Evolutionary conservation across 2,113 vertebrate species (phyloP).

Genomic region (Channa maculata): DNA sequence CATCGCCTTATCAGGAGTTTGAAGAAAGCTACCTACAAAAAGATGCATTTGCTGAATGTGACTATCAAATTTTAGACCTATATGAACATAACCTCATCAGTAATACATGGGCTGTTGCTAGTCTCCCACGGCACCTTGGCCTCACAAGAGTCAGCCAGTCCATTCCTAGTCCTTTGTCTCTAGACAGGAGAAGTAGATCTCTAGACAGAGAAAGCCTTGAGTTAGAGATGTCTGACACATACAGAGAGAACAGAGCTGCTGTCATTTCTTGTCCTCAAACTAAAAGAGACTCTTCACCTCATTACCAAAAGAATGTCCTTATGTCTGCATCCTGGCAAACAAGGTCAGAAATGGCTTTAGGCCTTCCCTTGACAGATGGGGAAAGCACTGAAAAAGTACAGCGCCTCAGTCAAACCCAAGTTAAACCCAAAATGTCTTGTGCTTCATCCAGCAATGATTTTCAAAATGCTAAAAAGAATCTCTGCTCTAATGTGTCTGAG

Average conservation of each 20-base stretch:
- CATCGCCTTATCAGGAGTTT: slow-evolving; percentile 90
- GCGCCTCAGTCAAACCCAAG: slow-evolving; percentile 52
- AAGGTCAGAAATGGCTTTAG: slow-evolving; percentile 67
- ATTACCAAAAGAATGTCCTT: slow-evolving; percentile 75
- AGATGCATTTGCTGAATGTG: slow-evolving; percentile 89
- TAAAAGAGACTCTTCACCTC: slow-evolving; percentile 65
- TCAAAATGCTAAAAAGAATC: slow-evolving; percentile 45
- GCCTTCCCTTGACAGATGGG: slow-evolving; percentile 57
- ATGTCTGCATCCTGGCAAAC: slow-evolving; percentile 64
- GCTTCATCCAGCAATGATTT: slow-evolving; percentile 38
- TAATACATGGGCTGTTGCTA: slow-evolving; percentile 90
- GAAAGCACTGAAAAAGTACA: slow-evolving; percentile 45
- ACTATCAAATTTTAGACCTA: slow-evolving; percentile 87
- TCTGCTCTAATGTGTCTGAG: slow-evolving; percentile 46
- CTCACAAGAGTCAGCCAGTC: slow-evolving; percentile 85
- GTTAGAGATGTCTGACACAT: slow-evolving; percentile 81
- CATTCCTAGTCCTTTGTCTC: slow-evolving; percentile 84
- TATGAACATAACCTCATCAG: slow-evolving; percentile 83
- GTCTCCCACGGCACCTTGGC: slow-evolving; percentile 91
- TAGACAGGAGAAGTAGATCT: slow-evolving; percentile 92
- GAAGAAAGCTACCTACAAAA: slow-evolving; percentile 90
- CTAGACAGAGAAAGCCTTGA: slow-evolving; percentile 93
- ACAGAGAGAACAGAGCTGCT: slow-evolving; percentile 61
- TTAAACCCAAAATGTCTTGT: slow-evolving; percentile 44
- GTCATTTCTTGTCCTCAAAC: slow-evolving; percentile 54